Conservation (phyloP, 2,113 vertebrate species). For the Hydrochoerus hydrochaeris region DNA sequence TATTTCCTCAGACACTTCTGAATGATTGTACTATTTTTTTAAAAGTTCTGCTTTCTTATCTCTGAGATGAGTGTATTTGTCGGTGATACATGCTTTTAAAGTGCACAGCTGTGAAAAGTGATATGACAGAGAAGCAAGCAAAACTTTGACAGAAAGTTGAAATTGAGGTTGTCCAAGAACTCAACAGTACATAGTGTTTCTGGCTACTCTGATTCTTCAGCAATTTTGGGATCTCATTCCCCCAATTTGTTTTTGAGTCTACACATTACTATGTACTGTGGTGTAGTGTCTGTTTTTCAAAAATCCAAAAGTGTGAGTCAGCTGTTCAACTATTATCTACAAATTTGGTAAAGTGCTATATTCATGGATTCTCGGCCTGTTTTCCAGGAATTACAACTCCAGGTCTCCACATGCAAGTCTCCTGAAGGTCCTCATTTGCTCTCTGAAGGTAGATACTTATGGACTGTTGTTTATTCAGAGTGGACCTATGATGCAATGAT, state of each 20-base stretch:
- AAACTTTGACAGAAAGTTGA: conserved; percentile 62
- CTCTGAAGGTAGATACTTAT: neutral
- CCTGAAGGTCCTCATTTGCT: neutral
- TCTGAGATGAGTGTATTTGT: conserved; percentile 31
- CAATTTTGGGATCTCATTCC: conserved; percentile 16
- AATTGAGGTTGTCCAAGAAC: conserved; percentile 46
- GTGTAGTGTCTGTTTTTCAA: conserved; percentile 46
- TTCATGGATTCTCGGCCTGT: neutral
- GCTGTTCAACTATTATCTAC: conserved; percentile 70
- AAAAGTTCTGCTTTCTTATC: conserved; percentile 49
- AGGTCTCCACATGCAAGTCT: neutral
- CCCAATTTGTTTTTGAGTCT: neutral
- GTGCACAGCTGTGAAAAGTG: conserved; percentile 25
- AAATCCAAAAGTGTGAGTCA: conserved; percentile 75
- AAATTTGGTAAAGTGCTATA: conserved; percentile 77
- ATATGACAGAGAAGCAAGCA: conserved; percentile 20
- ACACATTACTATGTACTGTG: conserved; percentile 62
- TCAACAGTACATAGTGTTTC: conserved; percentile 66
- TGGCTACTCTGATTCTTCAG: conserved; percentile 18
- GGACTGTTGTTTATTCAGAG: neutral
- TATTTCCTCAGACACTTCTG: neutral
- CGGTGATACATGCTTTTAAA: conserved; percentile 35
- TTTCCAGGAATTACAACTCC: conserved; percentile 63
- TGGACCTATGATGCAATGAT: neutral
- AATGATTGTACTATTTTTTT: conserved; percentile 9